Evolutionary conservation across 2,888 invertebrate species (phyloP).

Genomic region (Apodemia duryi): DNA sequence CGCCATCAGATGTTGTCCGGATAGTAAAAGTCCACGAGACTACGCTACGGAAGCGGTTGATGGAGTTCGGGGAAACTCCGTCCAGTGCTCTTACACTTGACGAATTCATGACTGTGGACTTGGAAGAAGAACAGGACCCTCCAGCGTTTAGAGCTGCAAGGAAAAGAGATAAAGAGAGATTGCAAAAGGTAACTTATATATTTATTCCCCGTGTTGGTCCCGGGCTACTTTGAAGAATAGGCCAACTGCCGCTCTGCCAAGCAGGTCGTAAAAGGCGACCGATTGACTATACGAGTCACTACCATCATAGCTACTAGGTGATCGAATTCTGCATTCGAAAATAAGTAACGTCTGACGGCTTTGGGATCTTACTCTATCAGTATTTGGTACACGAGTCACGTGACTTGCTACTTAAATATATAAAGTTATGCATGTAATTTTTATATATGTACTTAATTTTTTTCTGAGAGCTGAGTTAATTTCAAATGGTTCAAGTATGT

Average conservation of each 20-base stretch:
- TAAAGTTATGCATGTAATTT: too few relatives aligned
- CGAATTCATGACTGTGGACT: constrained; percentile 97
- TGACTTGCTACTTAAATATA: too few relatives aligned
- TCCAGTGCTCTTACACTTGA: constrained; percentile 96
- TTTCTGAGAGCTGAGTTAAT: too few relatives aligned
- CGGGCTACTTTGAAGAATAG: too few relatives aligned
- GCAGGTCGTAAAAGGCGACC: too few relatives aligned
- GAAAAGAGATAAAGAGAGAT: constrained; percentile 90
- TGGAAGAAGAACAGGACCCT: constrained; percentile 97
- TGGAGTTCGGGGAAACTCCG: constrained; percentile 98
- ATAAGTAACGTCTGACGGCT: too few relatives aligned
- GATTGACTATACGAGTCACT: not conserved
- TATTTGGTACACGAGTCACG: too few relatives aligned
- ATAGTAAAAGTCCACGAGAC: constrained; percentile 98
- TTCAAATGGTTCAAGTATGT: too few relatives aligned
- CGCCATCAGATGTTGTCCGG: constrained; percentile 92
- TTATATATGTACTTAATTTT: too few relatives aligned
- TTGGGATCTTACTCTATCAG: too few relatives aligned
- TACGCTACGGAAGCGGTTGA: constrained; percentile 92
- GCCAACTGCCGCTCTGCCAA: too few relatives aligned
- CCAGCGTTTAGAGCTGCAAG: constrained; percentile 96
- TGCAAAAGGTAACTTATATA: constrained; percentile 82
- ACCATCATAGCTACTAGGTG: not conserved
- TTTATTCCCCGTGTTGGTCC: too few relatives aligned
- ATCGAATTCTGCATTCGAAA: not conserved